These are phyloP conservation scores for Rhynchonycteris naso DNA, from an alignment of 2,797 vertebrate genomes.

Conservation along the genomic window DNA sequence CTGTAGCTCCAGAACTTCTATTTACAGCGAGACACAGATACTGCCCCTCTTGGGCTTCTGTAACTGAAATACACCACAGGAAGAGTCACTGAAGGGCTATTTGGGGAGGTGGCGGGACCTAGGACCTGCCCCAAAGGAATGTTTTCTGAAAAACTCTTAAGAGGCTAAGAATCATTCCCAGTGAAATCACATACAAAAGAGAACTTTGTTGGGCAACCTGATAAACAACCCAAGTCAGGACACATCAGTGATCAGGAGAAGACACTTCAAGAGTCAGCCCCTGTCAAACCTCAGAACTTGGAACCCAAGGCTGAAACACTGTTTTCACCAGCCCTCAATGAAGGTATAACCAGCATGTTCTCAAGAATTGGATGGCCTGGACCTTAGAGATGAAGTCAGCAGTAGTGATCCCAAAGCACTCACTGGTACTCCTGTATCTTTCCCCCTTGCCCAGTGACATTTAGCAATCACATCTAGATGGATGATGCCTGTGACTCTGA, in stretches of 20 bases:
- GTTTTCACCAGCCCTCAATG: not conserved
- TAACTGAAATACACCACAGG: constrained; percentile 17
- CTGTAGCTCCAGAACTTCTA: constrained; percentile 53
- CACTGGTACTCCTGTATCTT: not conserved
- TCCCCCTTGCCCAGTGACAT: not conserved
- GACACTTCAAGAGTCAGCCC: not conserved
- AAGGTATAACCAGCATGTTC: not conserved
- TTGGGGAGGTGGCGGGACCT: not conserved
- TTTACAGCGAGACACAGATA: constrained; percentile 39
- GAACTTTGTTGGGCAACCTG: not conserved
- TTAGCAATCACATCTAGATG: not conserved
- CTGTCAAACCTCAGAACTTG: not conserved
- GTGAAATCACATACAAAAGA: not conserved
- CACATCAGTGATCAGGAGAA: not conserved
- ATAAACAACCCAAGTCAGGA: not conserved
- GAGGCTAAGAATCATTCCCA: not conserved
- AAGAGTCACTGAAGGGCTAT: not conserved
- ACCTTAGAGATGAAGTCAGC: not conserved
- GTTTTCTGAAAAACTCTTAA: not conserved
- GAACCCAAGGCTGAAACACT: not conserved
- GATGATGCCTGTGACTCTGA: not conserved
- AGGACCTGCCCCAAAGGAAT: not conserved
- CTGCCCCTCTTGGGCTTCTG: constrained; percentile 40
- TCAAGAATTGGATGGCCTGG: not conserved
- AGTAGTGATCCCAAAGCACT: not conserved